Percentiles rank a stretch among this genome's conserved stretches.
Evolutionary conservation across 2,888 invertebrate genomes (phyloP).

Genomic region (Chrysodeixis includens): DNA sequence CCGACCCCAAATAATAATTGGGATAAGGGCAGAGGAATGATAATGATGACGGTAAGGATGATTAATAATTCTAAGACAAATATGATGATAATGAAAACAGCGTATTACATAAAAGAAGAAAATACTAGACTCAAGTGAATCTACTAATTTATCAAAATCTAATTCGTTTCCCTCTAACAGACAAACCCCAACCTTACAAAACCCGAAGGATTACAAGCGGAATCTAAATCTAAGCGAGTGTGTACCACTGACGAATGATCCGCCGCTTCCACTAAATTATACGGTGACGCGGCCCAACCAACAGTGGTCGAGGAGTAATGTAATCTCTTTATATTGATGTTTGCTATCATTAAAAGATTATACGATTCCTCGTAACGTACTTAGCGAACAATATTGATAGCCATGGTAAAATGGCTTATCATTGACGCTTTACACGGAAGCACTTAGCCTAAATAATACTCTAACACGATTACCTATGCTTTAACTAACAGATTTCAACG

Average conservation of each 20-base stretch:
- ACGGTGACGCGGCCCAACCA: constrained; percentile 38
- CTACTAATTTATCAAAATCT: too few relatives aligned
- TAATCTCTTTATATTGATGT: constrained; percentile 45
- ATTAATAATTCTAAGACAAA: too few relatives aligned
- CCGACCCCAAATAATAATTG: too few relatives aligned
- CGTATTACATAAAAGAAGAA: too few relatives aligned
- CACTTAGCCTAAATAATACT: constrained; percentile 4
- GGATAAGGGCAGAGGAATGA: too few relatives aligned
- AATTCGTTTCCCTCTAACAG: constrained; percentile 3
- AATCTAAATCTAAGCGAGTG: constrained; percentile 51
- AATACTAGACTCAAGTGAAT: too few relatives aligned
- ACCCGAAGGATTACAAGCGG: constrained; percentile 49
- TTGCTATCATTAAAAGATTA: constrained; percentile 43
- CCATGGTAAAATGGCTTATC: constrained; percentile 15
- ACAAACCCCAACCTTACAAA: constrained; percentile 33
- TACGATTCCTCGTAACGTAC: constrained; percentile 25
- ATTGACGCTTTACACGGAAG: neutral
- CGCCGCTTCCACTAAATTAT: constrained; percentile 1
- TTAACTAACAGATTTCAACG: neutral
- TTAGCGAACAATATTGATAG: constrained; percentile 5
- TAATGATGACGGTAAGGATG: too few relatives aligned
- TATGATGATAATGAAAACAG: too few relatives aligned
- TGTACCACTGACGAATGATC: constrained; percentile 46
- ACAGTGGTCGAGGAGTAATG: constrained; percentile 46
- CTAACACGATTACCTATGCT: neutral